Conservation (phyloP, 2,113 vertebrate species). For the Ranitomeya variabilis region DNA sequence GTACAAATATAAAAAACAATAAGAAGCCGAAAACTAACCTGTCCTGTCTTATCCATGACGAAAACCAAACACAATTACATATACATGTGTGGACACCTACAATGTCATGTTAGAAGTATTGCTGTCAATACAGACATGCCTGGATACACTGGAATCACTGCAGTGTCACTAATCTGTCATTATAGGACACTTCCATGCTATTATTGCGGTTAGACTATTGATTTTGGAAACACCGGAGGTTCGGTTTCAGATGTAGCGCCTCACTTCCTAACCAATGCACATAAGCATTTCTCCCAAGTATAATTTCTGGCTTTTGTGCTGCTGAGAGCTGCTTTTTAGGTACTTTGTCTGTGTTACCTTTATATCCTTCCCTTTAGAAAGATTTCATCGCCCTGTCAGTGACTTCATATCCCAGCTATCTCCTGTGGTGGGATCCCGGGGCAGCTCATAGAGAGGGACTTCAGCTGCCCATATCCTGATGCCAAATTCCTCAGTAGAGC, state of each 20-base stretch:
- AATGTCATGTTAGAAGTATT: conserved; percentile 24
- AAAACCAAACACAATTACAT: not conserved
- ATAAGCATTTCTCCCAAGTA: not conserved
- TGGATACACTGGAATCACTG: not conserved
- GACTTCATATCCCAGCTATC: conserved; percentile 51
- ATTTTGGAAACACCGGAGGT: conserved; percentile 11
- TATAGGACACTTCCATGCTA: not conserved
- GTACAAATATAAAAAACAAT: not conserved
- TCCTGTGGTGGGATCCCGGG: conserved; percentile 49
- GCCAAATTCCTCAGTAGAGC: conserved; percentile 51
- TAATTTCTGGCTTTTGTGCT: not conserved
- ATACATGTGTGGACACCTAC: not conserved
- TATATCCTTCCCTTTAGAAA: conserved; percentile 48
- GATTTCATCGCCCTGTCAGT: conserved; percentile 55
- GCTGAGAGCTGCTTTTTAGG: not conserved
- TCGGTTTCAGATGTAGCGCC: not conserved
- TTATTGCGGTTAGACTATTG: not conserved
- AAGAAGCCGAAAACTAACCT: not conserved
- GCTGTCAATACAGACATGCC: not conserved
- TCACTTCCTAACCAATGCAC: not conserved
- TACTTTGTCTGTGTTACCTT: conserved; percentile 36
- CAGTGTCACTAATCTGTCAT: conserved; percentile 22
- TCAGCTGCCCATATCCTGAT: conserved; percentile 41
- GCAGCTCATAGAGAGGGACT: conserved; percentile 46
- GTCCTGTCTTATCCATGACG: not conserved